Evolutionary conservation across 2,113 vertebrate genomes (phyloP).

Genomic region (Struthio camelus): DNA sequence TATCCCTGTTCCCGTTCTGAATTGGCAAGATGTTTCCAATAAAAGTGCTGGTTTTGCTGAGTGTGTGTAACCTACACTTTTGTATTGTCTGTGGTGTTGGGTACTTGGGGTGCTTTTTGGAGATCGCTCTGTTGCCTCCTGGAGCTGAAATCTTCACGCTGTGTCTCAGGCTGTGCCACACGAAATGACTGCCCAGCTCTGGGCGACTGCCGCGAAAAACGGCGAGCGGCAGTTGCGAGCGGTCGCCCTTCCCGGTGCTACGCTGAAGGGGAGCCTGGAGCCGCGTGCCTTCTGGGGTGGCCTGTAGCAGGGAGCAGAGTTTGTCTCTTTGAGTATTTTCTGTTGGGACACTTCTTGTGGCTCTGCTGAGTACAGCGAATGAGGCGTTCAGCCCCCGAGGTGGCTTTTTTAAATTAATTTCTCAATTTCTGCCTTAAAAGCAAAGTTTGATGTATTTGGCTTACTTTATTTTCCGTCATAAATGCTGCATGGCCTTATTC

Average conservation of each 20-base stretch:
- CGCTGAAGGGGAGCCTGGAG: neutral
- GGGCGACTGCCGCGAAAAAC: neutral
- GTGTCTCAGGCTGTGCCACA: slow-evolving; percentile 14
- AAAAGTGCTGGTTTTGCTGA: slow-evolving; percentile 86
- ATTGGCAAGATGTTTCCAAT: slow-evolving; percentile 91
- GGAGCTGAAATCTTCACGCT: slow-evolving; percentile 61
- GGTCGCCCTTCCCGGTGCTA: neutral
- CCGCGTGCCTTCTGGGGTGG: neutral
- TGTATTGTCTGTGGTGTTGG: slow-evolving; percentile 46
- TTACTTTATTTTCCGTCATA: slow-evolving; percentile 5
- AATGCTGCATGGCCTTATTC: slow-evolving; percentile 60
- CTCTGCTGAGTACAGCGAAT: slow-evolving; percentile 12
- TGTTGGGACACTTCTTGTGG: neutral
- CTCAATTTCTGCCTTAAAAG: slow-evolving; percentile 13
- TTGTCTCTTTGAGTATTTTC: neutral
- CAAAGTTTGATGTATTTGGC: slow-evolving; percentile 1
- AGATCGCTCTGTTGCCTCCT: neutral
- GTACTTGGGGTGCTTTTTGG: slow-evolving; percentile 35
- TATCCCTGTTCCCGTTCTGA: slow-evolving; percentile 91
- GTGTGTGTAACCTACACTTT: slow-evolving; percentile 90
- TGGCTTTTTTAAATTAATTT: slow-evolving; percentile 30
- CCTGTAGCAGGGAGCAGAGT: neutral
- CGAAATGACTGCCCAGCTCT: neutral
- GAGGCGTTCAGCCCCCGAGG: slow-evolving; percentile 55
- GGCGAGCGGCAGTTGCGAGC: neutral